These are phyloP conservation scores for Craterocephalus amniculus DNA, from an alignment of 2,797 vertebrate species.

Conservation along the genomic window DNA sequence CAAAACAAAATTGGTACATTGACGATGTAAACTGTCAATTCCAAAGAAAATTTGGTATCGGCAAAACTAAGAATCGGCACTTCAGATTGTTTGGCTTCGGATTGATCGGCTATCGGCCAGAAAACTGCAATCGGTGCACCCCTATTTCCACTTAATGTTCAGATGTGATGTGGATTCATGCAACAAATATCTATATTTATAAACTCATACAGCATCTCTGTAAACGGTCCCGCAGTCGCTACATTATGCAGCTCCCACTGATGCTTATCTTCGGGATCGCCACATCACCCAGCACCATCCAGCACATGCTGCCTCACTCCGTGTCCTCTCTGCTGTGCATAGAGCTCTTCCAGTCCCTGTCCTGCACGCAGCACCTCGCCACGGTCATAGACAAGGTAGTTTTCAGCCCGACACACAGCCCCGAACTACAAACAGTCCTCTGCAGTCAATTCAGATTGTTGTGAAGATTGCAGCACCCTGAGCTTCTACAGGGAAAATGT, in stretches of 20 bases:
- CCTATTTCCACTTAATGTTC: too few species aligned
- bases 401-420: neutral
- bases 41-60: too few species aligned
- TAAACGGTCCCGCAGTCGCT: conserved; percentile 81
- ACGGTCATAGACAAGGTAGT: conserved; percentile 93
- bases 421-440: neutral
- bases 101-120: too few species aligned
- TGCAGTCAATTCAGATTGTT: neutral
- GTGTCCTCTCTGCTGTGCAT: conserved; percentile 95
- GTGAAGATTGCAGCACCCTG: neutral
- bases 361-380: conserved; percentile 92
- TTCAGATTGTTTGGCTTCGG: too few species aligned
- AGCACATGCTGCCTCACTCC: conserved; percentile 92
- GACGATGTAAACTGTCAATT: too few species aligned
- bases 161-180: neutral
- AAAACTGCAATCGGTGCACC: too few species aligned
- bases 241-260: conserved; percentile 89
- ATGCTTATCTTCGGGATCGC: conserved; percentile 95
- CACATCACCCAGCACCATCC: conserved; percentile 94
- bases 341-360: conserved; percentile 95
- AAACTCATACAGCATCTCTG: neutral
- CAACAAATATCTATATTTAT: neutral
- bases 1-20: too few species aligned
- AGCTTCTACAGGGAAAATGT: neutral
- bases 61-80: too few species aligned